Conservation (phyloP, 1,140 invertebrate genomes). For the Lycorma delicatula region DNA sequence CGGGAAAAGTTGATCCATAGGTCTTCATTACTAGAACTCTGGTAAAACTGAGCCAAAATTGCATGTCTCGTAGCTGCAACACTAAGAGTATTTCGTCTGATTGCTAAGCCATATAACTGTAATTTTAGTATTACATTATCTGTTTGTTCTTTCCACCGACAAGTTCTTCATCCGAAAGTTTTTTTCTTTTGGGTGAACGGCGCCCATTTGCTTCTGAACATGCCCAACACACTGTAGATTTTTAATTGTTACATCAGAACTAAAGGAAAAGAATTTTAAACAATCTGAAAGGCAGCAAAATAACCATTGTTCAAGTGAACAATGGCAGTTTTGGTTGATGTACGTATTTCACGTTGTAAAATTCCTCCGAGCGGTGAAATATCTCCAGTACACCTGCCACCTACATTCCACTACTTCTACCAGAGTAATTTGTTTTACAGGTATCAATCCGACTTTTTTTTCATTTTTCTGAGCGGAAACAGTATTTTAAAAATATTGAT, state of each 20-base stretch:
- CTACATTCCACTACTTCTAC: no score
- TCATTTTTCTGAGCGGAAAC: no score
- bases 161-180: slow-evolving; percentile 1
- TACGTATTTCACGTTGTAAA: slow-evolving; percentile 17
- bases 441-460: no score
- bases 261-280: slow-evolving; percentile 6
- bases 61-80: slow-evolving; percentile 14
- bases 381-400: no score
- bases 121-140: slow-evolving; percentile 5
- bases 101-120: slow-evolving; percentile 4
- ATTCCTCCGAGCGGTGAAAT: no score
- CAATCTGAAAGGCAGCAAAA: slow-evolving; percentile 8
- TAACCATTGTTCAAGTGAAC: slow-evolving; percentile 24
- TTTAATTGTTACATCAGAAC: slow-evolving; percentile 8
- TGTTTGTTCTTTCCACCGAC: neutral
- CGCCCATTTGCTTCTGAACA: slow-evolving; percentile 14
- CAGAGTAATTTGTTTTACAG: no score
- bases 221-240: slow-evolving; percentile 17
- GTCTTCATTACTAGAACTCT: slow-evolving; percentile 10
- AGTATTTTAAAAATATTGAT: no score
- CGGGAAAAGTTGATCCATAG: slow-evolving; percentile 23
- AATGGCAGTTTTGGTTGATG: no score
- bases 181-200: neutral
- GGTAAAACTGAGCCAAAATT: slow-evolving; percentile 15
- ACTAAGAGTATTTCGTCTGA: slow-evolving; percentile 1